Percentiles rank a stretch among this genome's conserved stretches.
phyloP scores from a whole-genome alignment of 64 coral and sea anemone genomes.

The Trachythela sp. region DNA sequence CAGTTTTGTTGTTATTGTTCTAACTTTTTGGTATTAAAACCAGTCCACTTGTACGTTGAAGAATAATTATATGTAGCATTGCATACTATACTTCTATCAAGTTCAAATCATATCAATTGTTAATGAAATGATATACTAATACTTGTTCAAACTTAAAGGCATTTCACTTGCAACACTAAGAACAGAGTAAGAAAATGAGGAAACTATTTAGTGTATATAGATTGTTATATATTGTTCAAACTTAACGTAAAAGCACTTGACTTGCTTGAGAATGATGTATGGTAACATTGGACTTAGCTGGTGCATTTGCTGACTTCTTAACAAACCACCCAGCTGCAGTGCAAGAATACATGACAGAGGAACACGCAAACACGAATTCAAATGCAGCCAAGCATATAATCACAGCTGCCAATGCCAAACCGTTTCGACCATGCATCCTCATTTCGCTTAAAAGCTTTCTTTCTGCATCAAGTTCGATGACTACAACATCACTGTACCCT shows the following conservation, averaged over 20 bases:
- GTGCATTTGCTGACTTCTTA: not conserved
- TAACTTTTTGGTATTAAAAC: too few species aligned
- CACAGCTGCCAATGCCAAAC: not conserved
- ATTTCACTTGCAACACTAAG: too few species aligned
- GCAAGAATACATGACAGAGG: not conserved
- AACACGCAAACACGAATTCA: slow-evolving; percentile 10
- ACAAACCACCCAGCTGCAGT: not conserved
- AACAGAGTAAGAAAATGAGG: too few species aligned
- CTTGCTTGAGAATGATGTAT: slow-evolving; percentile 7
- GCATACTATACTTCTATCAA: too few species aligned
- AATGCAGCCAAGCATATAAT: not conserved
- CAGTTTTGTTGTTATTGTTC: too few species aligned
- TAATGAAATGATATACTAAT: too few species aligned
- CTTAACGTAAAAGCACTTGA: not conserved
- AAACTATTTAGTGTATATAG: too few species aligned
- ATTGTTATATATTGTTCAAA: not conserved
- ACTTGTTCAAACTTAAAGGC: too few species aligned
- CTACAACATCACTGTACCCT: not conserved
- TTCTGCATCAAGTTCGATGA: not conserved
- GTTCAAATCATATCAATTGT: too few species aligned
- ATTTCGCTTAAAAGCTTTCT: not conserved
- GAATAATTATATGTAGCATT: too few species aligned
- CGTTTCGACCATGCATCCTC: not conserved
- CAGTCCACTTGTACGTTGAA: too few species aligned
- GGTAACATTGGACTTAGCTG: not conserved